These are phyloP conservation scores for Aleiodes testaceus DNA, from an alignment of 2,888 invertebrate species.

Conservation along the genomic window DNA sequence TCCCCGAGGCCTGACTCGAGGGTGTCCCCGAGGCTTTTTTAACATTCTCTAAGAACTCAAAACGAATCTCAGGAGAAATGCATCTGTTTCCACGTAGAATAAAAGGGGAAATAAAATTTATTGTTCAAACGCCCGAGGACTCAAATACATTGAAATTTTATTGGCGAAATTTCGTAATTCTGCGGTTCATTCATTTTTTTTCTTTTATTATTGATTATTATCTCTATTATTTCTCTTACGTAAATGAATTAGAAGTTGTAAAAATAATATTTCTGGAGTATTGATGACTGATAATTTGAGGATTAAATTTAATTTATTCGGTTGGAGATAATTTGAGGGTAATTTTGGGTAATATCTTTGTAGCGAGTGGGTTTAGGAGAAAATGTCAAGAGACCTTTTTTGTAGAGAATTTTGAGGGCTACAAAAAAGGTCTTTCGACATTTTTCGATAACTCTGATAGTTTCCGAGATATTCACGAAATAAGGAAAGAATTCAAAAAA, in stretches of 20 bases:
- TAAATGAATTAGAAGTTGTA: conserved; percentile 13
- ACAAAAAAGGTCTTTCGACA: no score
- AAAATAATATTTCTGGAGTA: neutral
- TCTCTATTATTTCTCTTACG: conserved; percentile 8
- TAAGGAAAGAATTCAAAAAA: no score
- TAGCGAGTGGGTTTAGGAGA: no score
- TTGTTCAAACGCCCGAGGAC: neutral
- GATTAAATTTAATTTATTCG: neutral
- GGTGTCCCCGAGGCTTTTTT: conserved; percentile 43
- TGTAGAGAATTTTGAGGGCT: no score
- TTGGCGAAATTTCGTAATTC: conserved; percentile 14
- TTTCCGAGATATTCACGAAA: no score
- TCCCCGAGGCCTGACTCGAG: conserved; percentile 55
- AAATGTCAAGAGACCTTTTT: no score
- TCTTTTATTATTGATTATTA: conserved; percentile 13
- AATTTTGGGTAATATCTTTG: neutral
- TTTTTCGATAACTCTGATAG: no score
- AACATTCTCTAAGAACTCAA: neutral
- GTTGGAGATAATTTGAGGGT: neutral
- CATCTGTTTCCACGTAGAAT: no score
- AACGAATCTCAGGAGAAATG: neutral
- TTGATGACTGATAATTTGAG: no score
- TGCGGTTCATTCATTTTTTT: conserved; percentile 5
- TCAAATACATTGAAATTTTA: conserved; percentile 8
- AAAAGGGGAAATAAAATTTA: neutral